Conservation (phyloP, 2,888 invertebrate species). For the Iphiclides podalirius region DNA sequence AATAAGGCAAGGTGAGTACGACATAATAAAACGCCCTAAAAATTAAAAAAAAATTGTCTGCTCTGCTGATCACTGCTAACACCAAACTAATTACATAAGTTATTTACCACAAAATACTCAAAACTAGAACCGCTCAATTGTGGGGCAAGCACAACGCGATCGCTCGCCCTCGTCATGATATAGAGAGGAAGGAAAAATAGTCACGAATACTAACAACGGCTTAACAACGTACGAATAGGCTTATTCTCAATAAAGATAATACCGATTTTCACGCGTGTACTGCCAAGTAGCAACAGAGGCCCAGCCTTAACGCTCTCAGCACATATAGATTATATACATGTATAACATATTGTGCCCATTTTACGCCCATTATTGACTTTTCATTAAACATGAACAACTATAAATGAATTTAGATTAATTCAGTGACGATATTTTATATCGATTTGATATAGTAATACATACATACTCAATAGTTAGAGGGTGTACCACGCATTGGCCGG, state of each 20-base stretch:
- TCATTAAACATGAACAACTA: not conserved
- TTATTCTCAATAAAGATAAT: not conserved
- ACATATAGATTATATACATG: slow-evolving; percentile 9
- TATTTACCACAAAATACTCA: not conserved
- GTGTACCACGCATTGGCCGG: slow-evolving; percentile 36
- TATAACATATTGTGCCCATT: slow-evolving; percentile 2
- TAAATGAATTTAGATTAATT: not conserved
- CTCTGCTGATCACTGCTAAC: no score
- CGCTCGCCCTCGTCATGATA: no score
- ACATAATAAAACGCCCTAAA: no score
- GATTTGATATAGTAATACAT: slow-evolving; percentile 7
- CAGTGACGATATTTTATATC: not conserved
- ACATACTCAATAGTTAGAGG: slow-evolving; percentile 23
- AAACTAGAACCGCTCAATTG: not conserved
- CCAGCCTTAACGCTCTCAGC: slow-evolving; percentile 10
- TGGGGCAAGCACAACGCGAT: no score
- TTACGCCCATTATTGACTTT: not conserved
- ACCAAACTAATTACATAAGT: slow-evolving; percentile 2
- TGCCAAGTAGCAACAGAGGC: slow-evolving; percentile 11
- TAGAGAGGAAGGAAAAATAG: slow-evolving; percentile 19
- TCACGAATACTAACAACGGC: not conserved
- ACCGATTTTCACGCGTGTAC: slow-evolving; percentile 1
- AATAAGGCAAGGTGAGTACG: no score
- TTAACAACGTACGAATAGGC: not conserved
- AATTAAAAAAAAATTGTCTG: no score